These are phyloP conservation scores for Margaritifera margaritifera DNA, from an alignment of 2,888 invertebrate species.

Conservation along the genomic window DNA sequence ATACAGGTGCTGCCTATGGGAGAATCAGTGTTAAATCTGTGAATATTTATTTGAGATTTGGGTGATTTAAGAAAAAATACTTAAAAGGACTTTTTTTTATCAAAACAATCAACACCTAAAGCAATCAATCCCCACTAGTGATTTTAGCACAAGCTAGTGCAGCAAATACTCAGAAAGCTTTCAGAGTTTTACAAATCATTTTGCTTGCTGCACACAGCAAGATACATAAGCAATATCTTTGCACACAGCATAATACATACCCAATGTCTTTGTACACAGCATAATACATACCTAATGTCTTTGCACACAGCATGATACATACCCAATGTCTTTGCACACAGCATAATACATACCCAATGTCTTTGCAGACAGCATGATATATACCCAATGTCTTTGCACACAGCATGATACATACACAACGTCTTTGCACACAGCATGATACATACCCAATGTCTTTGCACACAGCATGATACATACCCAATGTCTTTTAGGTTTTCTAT, in stretches of 20 bases:
- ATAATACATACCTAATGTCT: constrained; percentile 75
- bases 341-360: constrained; percentile 75
- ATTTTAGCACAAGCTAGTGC: too few relatives aligned
- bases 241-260: constrained; percentile 48
- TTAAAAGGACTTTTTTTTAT: too few relatives aligned
- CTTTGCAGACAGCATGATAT: constrained; percentile 69
- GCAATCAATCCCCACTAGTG: too few relatives aligned
- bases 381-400: constrained; percentile 78
- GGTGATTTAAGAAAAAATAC: too few relatives aligned
- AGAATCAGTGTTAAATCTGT: too few relatives aligned
- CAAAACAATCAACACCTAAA: too few relatives aligned
- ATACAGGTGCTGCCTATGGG: too few relatives aligned
- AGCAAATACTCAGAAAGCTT: too few relatives aligned
- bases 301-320: constrained; percentile 65
- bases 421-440: constrained; percentile 72
- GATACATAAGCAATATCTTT: constrained; percentile 76
- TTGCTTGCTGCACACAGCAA: not conserved
- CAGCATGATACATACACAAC: constrained; percentile 74
- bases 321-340: constrained; percentile 78
- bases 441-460: constrained; percentile 77
- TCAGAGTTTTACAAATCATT: too few relatives aligned
- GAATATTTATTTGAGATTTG: too few relatives aligned
- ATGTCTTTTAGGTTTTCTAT: constrained; percentile 81
- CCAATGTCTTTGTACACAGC: constrained; percentile 78
- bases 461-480: constrained; percentile 69